phyloP scores from a whole-genome alignment of 2,888 invertebrate genomes.

The Zygaena filipendulae region DNA sequence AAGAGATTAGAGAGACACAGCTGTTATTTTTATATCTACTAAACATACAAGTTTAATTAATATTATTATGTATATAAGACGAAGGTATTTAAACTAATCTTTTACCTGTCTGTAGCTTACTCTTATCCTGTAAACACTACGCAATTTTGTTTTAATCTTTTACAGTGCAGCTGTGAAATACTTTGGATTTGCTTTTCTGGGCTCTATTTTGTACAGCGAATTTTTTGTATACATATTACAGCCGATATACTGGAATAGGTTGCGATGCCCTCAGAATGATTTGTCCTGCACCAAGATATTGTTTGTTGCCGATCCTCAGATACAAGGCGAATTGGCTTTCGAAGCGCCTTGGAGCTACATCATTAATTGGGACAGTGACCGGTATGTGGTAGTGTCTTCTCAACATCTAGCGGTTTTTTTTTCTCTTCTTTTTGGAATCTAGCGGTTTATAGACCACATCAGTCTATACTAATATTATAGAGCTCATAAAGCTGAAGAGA shows the following conservation, averaged over 20 bases:
- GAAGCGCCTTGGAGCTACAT: constrained; percentile 74
- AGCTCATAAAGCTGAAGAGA: too few relatives aligned
- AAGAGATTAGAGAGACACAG: too few relatives aligned
- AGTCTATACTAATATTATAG: too few relatives aligned
- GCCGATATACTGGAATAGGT: constrained; percentile 44
- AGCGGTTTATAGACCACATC: too few relatives aligned
- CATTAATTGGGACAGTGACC: constrained; percentile 89
- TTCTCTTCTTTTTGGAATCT: too few relatives aligned
- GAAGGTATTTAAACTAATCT: constrained; percentile 34
- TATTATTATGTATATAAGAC: constrained; percentile 34
- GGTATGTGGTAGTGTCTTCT: constrained; percentile 57
- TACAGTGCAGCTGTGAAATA: constrained; percentile 42
- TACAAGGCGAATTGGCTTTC: constrained; percentile 85
- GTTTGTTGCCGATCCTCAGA: constrained; percentile 91
- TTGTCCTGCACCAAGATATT: constrained; percentile 72
- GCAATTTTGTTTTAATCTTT: constrained; percentile 12
- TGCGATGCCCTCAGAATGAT: constrained; percentile 50
- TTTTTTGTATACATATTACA: constrained; percentile 59
- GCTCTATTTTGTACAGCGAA: constrained; percentile 62
- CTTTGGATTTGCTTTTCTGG: constrained; percentile 29
- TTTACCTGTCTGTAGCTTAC: background rate
- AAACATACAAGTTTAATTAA: constrained; percentile 3
- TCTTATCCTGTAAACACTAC: constrained; percentile 2
- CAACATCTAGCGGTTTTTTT: background rate
- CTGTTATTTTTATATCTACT: too few relatives aligned